These are phyloP conservation scores for Melieria omissa DNA, from an alignment of 2,888 invertebrate genomes.

Conservation along the genomic window DNA sequence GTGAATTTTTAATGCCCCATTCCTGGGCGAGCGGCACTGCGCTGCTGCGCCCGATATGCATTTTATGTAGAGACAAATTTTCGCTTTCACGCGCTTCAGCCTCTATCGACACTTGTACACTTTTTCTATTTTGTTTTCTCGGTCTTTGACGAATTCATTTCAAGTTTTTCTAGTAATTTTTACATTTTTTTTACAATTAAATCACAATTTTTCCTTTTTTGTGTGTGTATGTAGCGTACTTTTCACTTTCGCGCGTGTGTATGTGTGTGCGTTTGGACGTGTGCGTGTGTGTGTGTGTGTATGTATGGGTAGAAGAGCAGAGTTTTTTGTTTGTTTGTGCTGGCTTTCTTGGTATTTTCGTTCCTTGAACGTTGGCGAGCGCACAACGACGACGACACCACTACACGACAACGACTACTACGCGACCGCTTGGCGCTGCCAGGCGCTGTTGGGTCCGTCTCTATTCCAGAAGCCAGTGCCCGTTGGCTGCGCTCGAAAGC, in stretches of 20 bases:
- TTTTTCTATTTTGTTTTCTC: slow-evolving; percentile 8
- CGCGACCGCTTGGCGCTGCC: slow-evolving; percentile 17
- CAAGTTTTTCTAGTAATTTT: not conserved
- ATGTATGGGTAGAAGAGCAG: slow-evolving; percentile 15
- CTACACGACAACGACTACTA: slow-evolving; percentile 63
- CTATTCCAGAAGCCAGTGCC: slow-evolving; percentile 13
- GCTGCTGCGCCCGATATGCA: not conserved
- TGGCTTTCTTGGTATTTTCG: slow-evolving; percentile 23
- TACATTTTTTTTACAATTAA: slow-evolving; percentile 1
- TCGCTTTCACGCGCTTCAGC: not conserved
- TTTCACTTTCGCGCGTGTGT: slow-evolving; percentile 8
- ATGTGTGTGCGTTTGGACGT: slow-evolving; percentile 9
- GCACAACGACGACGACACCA: slow-evolving; percentile 56
- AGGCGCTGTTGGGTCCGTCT: slow-evolving; percentile 9
- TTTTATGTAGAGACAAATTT: slow-evolving; percentile 30
- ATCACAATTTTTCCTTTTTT: slow-evolving; percentile 24
- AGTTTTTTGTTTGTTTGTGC: slow-evolving; percentile 20
- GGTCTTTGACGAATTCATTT: not conserved
- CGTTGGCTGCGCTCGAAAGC: not conserved
- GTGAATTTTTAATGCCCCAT: slow-evolving; percentile 19
- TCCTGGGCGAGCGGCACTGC: slow-evolving; percentile 14
- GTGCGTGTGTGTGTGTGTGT: slow-evolving; percentile 11
- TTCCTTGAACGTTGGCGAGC: slow-evolving; percentile 36
- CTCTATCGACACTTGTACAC: not conserved
- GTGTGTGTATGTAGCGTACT: slow-evolving; percentile 10